phyloP scores from a whole-genome alignment of 1,140 invertebrate genomes.

The Neodiprion fabricii region DNA sequence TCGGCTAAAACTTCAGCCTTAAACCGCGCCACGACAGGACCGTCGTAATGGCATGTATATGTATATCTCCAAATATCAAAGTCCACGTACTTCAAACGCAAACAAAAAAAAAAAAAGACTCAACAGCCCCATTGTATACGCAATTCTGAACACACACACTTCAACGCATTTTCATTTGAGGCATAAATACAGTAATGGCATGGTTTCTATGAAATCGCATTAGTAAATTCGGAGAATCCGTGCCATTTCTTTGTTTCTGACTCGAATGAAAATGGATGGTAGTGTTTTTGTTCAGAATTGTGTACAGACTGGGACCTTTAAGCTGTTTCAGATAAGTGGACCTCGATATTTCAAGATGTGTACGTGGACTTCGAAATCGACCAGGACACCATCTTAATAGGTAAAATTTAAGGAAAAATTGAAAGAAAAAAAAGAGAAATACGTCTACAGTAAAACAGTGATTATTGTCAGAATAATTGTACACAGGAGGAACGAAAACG shows the following conservation, averaged over 20 bases:
- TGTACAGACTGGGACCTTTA: too few species aligned
- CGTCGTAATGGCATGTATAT: background rate
- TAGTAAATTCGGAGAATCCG: too few species aligned
- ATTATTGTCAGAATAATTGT: conserved; percentile 12
- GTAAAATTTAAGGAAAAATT: background rate
- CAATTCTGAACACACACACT: background rate
- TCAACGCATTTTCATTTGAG: background rate
- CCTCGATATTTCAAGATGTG: too few species aligned
- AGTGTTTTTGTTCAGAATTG: too few species aligned
- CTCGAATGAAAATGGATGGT: too few species aligned
- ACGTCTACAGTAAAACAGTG: conserved; percentile 19
- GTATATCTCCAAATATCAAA: background rate
- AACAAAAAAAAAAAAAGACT: background rate
- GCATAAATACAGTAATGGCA: background rate
- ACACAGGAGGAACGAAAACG: too few species aligned
- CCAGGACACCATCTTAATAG: too few species aligned
- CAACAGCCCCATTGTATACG: background rate
- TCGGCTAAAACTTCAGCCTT: background rate
- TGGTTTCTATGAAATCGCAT: too few species aligned
- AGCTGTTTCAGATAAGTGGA: too few species aligned
- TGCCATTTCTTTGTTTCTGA: too few species aligned
- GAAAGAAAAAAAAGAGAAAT: background rate
- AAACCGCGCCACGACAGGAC: background rate
- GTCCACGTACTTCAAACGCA: too few species aligned
- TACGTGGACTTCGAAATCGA: too few species aligned